Evolutionary conservation across 2,888 invertebrate genomes (phyloP), one percentile per base, ranked within the genome.

Genomic region (Hirtodrosophila trivittata): DNA sequence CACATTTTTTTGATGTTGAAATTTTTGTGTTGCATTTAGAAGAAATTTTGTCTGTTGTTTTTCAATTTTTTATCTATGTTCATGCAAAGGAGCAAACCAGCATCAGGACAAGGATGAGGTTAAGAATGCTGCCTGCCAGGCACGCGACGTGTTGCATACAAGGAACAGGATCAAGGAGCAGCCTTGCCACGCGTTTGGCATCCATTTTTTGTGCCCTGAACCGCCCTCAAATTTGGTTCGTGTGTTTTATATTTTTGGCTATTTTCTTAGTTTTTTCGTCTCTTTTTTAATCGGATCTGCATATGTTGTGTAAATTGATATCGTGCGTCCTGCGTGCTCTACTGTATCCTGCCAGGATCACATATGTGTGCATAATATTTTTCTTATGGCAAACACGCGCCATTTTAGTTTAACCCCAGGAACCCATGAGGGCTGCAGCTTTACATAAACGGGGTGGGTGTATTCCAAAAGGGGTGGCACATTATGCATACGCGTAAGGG

Each of bases 221-320:
- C 46, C 63, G 51, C 69, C 73, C 65, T 65, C 47, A 33, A 58
- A 32, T 47, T n/a, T 46, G 18, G 2, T 21, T 5, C 5, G 5
- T 50, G 8, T 59, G 6, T 38, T 33, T 39, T 49, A 41, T 51
- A 9, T 59, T 63, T 45, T 51, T 39, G n/a, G n/a, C n/a, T 62
- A 12, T 35, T 8, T 25, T 57, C 35, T 30, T 21, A 35, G 33
- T 47, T 42, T 16, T 38, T 57, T 37, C 18, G 9, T 43, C 21
- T 14, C 7, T 46, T 32, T 46, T 45, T 52, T 85, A 86, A 86
- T 77, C 66, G 80, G 66, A 86, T 85, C 83, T 87, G 82, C 82
- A 83, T 83, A 85, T 83, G 87, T 69, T 87, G 63, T 58, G 82
- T 87, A 85, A 87, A 67, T 71, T 76, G 76, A 83, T 83, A 85